Evolutionary conservation across 1,140 invertebrate species (phyloP).

Genomic region (Frieseomelitta varia): DNA sequence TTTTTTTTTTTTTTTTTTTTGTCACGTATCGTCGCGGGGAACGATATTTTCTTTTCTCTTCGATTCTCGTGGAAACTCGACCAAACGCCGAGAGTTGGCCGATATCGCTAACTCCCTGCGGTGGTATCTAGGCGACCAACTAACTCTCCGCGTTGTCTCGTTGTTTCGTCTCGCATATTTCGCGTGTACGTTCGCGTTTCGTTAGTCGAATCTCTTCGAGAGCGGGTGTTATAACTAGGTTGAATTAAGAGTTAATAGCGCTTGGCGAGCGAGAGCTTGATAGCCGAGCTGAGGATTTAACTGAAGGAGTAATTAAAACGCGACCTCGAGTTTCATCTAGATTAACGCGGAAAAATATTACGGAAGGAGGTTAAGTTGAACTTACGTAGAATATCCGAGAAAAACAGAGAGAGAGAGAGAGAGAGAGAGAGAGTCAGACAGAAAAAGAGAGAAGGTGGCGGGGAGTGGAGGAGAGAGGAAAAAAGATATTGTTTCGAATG

Average conservation of each 20-base stretch:
- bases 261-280: not conserved
- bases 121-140: not conserved
- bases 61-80: not conserved
- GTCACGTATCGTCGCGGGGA: too few species aligned
- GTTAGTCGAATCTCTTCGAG: not conserved
- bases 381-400: not conserved
- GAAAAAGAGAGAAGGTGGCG: too few species aligned
- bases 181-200: not conserved
- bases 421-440: too few species aligned
- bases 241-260: not conserved
- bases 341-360: constrained; percentile 2
- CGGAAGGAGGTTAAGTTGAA: not conserved
- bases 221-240: not conserved
- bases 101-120: not conserved
- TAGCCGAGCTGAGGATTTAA: not conserved
- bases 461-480: too few species aligned
- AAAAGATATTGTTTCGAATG: not conserved
- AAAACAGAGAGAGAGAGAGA: too few species aligned
- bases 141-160: not conserved
- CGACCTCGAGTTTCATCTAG: not conserved
- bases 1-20: too few species aligned
- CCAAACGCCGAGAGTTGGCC: not conserved
- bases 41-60: not conserved
- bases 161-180: not conserved
- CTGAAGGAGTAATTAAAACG: constrained; percentile 10